phyloP scores from a whole-genome alignment of 2,888 invertebrate genomes.

The Autographa gamma region DNA sequence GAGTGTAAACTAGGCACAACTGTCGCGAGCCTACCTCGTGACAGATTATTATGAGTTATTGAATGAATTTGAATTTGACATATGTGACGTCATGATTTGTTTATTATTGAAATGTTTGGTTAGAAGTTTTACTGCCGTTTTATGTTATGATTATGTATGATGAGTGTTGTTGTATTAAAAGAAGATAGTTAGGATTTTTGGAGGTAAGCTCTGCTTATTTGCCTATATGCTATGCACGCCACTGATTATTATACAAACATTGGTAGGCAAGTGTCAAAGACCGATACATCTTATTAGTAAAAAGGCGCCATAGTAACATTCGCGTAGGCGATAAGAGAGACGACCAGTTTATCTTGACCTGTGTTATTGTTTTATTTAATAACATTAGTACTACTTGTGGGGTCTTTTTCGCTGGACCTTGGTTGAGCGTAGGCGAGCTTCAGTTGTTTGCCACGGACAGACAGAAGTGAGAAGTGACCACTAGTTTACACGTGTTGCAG shows the following conservation, averaged over 20 bases:
- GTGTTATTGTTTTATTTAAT: slow-evolving; percentile 55
- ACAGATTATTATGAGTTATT: too few relatives aligned
- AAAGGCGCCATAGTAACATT: slow-evolving; percentile 75
- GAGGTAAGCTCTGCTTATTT: too few relatives aligned
- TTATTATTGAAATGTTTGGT: too few relatives aligned
- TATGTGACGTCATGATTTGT: too few relatives aligned
- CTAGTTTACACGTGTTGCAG: slow-evolving; percentile 40
- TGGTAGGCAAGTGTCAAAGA: slow-evolving; percentile 79
- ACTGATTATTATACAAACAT: slow-evolving; percentile 76
- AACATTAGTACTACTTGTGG: slow-evolving; percentile 46
- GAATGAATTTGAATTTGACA: too few relatives aligned
- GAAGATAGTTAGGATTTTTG: too few relatives aligned
- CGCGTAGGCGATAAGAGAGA: slow-evolving; percentile 75
- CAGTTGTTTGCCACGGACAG: slow-evolving; percentile 63
- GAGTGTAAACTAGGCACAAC: too few relatives aligned
- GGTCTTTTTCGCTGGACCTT: slow-evolving; percentile 67
- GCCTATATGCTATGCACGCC: too few relatives aligned
- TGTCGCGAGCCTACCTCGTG: too few relatives aligned
- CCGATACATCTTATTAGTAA: slow-evolving; percentile 85
- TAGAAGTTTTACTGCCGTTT: too few relatives aligned
- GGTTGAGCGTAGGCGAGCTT: slow-evolving; percentile 75
- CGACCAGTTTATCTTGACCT: slow-evolving; percentile 65
- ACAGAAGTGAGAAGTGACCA: slow-evolving; percentile 64
- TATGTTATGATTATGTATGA: too few relatives aligned
- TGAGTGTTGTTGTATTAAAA: too few relatives aligned